These are phyloP conservation scores for Ceraclea dissimilis DNA, from an alignment of 2,888 invertebrate species.

Conservation along the genomic window DNA sequence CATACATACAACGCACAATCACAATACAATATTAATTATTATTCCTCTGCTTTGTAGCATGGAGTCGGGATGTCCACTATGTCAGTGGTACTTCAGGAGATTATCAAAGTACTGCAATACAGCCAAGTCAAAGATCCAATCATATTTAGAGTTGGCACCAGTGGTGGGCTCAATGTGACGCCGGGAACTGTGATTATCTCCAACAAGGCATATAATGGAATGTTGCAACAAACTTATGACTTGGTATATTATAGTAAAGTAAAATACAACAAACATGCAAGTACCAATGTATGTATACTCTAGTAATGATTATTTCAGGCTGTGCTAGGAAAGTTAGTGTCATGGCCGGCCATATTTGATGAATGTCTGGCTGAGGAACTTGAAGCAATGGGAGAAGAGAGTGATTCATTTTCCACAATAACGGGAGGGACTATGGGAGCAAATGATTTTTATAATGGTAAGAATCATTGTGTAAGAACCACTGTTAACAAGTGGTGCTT, in stretches of 20 bases:
- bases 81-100: conserved; percentile 61
- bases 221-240: conserved; percentile 49
- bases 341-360: conserved; percentile 50
- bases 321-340: conserved; percentile 46
- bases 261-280: background rate
- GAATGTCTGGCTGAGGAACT: conserved; percentile 48
- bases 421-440: conserved; percentile 67
- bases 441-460: conserved; percentile 76
- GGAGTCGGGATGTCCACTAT: conserved; percentile 71
- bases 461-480: too few species aligned
- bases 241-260: conserved; percentile 38
- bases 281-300: too few species aligned
- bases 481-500: background rate
- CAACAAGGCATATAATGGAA: conserved; percentile 53
- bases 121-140: conserved; percentile 56
- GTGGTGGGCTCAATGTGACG: conserved; percentile 56
- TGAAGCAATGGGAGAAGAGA: conserved; percentile 34
- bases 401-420: conserved; percentile 47
- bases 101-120: conserved; percentile 61
- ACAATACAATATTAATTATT: too few species aligned
- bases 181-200: conserved; percentile 62
- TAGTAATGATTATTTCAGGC: conserved; percentile 38
- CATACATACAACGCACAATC: background rate
- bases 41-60: conserved; percentile 60
- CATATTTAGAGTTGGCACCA: conserved; percentile 61